Evolutionary conservation across 2,888 invertebrate genomes (phyloP), one percentile per base, ranked within the genome.

Genomic region (Dorcus parallelipipedus): DNA sequence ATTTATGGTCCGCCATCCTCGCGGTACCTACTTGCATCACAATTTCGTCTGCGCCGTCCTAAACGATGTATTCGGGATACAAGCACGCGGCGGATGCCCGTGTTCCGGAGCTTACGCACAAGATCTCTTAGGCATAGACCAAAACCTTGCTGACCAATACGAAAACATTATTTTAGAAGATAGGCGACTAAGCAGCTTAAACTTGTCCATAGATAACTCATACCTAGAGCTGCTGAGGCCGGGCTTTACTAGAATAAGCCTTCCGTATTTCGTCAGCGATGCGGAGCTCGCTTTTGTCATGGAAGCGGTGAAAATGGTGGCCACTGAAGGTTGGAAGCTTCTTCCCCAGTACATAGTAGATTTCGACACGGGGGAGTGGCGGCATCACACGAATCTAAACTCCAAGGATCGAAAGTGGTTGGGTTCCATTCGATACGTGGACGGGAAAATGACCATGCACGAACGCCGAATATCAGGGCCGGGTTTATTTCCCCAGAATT

Each of bases 1-100:
- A 4, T 87, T 95, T 71, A 85, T 95, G 81, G 88, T 95, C 52
- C 85, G 89, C 65, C 91, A 94, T 75, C 87, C 89, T 0, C 80
- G 89, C 41, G 91, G 92, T 38, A 87, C 89, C 9, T 94, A 91
- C 74, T 84, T 95, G 2, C 95, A 95, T 76, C 92, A 95, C 77
- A 94, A 94, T 88, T 90, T 82, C 79, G 87, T 95, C 8, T 89
- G 90, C 67, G 89, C 92, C 8, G 84, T 95, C 17, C 82, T 96
- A 47, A 95, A 95, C 73, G 95, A 96, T 72, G 86, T 96, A 26
- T 95, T 94, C 75, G 95, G 95, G 0, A 92, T 96, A 54, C 95
- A 95, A 78, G 90, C 89, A 0, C 81, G 91, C 61, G 89, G 90
- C 0, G 91, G 91, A 0, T 84, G 90, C 69, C 87, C 88, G 10